These are phyloP conservation scores for Gallirallus australis DNA, from an alignment of 2,797 vertebrate species.

Conservation along the genomic window DNA sequence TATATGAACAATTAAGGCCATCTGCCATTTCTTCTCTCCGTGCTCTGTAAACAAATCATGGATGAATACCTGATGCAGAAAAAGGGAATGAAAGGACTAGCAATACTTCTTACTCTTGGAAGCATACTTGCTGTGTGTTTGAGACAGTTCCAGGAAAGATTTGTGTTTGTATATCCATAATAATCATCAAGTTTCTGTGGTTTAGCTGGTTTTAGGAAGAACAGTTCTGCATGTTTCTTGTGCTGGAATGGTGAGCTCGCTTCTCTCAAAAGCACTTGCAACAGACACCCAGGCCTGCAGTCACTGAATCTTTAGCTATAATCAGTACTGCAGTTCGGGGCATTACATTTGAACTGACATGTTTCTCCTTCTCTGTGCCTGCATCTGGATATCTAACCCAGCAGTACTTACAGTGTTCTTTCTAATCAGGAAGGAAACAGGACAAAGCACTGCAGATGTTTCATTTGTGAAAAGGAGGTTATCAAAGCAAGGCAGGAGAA, in stretches of 20 bases:
- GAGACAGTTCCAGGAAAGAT: neutral
- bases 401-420: neutral
- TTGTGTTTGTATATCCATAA: neutral
- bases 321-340: neutral
- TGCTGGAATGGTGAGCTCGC: accelerated
- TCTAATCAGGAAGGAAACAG: neutral
- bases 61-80: neutral
- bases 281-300: neutral
- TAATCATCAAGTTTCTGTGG: accelerated
- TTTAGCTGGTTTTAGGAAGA: neutral
- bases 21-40: neutral
- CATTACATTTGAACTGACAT: neutral
- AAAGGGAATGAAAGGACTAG: neutral
- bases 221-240: neutral
- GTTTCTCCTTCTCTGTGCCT: neutral
- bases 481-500: neutral
- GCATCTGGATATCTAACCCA: neutral
- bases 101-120: neutral
- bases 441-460: neutral
- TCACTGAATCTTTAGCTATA: neutral
- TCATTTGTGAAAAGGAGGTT: neutral
- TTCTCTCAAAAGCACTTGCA: neutral
- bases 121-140: neutral
- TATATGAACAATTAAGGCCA: neutral
- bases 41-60: neutral